Conservation (phyloP, 2,797 vertebrate genomes). For the Pteronotus mesoamericanus region DNA sequence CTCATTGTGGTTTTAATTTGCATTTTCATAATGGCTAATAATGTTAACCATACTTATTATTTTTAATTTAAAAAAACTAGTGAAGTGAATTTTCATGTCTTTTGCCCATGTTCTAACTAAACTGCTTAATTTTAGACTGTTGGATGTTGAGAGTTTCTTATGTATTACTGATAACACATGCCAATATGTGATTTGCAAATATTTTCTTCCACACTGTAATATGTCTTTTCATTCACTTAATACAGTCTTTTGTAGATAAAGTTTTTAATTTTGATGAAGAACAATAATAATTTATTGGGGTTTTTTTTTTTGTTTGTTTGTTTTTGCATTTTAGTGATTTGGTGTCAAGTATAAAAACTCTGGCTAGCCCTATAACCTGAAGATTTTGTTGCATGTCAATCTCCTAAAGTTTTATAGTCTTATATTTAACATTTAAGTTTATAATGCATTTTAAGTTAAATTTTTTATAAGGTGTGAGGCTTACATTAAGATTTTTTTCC, state of each 20-base stretch:
- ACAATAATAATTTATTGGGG: neutral
- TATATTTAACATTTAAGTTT: neutral
- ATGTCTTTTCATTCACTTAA: neutral
- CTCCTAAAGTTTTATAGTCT: neutral
- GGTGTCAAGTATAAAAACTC: neutral
- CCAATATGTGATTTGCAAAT: neutral
- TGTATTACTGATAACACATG: neutral
- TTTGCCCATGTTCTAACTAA: neutral
- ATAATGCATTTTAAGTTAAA: neutral
- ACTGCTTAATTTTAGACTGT: neutral
- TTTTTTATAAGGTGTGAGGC: neutral
- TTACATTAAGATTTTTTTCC: neutral
- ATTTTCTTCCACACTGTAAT: neutral
- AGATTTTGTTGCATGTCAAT: neutral
- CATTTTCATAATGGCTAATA: neutral
- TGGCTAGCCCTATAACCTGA: neutral
- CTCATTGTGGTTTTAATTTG: neutral
- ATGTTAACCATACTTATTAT: neutral
- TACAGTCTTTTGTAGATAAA: neutral
- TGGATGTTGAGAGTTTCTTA: neutral
- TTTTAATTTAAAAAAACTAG: neutral
- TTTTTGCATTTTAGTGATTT: neutral
- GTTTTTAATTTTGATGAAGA: neutral
- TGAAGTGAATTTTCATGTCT: neutral
- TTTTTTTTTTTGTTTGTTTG: too few species aligned